Evolutionary conservation across 2,797 vertebrate genomes (phyloP).

Genomic region (Alfaro cultratus): DNA sequence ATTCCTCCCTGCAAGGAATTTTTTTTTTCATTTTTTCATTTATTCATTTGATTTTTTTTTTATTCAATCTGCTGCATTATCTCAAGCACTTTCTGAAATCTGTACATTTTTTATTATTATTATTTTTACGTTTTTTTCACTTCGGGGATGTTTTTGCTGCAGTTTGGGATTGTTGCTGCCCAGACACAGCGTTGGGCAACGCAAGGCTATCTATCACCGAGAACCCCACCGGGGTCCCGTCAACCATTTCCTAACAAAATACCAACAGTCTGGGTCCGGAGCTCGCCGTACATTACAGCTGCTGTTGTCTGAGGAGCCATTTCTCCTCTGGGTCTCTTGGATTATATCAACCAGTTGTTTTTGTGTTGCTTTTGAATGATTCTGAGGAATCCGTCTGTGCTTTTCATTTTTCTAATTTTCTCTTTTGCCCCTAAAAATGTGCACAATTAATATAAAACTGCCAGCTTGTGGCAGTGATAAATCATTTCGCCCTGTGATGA

Average conservation of each 20-base stretch:
- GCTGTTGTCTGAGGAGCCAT: not conserved
- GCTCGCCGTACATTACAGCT: not conserved
- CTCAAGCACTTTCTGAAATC: not conserved
- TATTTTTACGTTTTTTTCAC: not conserved
- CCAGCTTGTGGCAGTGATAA: not conserved
- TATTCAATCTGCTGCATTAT: not conserved
- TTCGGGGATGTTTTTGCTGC: not conserved
- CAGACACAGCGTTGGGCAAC: not conserved
- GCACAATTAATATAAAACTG: not conserved
- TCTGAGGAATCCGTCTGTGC: not conserved
- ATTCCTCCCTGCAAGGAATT: not conserved
- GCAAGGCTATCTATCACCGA: conserved; percentile 1
- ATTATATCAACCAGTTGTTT: not conserved
- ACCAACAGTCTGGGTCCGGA: not conserved
- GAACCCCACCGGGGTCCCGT: not conserved
- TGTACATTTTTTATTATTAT: no score
- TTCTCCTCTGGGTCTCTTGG: conserved; percentile 1
- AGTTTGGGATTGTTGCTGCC: conserved; percentile 1
- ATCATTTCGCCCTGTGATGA: not conserved
- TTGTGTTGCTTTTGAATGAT: not conserved
- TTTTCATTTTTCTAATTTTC: not conserved
- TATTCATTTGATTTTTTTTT: not conserved
- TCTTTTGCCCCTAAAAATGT: not conserved
- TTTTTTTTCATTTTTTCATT: not conserved
- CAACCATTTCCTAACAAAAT: conserved; percentile 6